Percentiles rank a stretch among this genome's conserved stretches.
Conservation (phyloP, 1,140 invertebrate genomes). For the Psilanteris sp. region DNA sequence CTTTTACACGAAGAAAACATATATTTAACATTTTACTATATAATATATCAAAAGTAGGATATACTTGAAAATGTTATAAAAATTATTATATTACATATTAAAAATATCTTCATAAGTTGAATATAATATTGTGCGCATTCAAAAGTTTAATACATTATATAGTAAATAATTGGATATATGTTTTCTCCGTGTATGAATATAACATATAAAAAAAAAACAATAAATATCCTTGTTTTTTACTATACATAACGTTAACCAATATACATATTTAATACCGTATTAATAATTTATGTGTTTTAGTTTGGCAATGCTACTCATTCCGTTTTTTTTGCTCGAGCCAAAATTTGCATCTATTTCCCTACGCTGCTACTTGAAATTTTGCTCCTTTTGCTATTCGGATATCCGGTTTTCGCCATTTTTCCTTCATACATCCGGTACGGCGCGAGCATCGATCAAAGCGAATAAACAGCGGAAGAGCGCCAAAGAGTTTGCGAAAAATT, state of each 20-base stretch:
- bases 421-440: slow-evolving; percentile 53
- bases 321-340: slow-evolving; percentile 30
- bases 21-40: too few species aligned
- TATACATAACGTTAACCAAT: slow-evolving; percentile 2
- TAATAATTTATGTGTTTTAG: slow-evolving; percentile 33
- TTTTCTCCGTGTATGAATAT: too few species aligned
- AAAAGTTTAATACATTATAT: too few species aligned
- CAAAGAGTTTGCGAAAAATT: slow-evolving; percentile 62
- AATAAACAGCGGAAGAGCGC: slow-evolving; percentile 59
- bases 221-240: too few species aligned
- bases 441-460: slow-evolving; percentile 50
- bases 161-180: too few species aligned
- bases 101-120: too few species aligned
- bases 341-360: slow-evolving; percentile 46
- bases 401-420: slow-evolving; percentile 64
- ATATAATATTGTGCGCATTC: too few species aligned
- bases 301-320: slow-evolving; percentile 42
- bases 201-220: too few species aligned
- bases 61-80: too few species aligned
- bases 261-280: background rate
- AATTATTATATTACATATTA: too few species aligned
- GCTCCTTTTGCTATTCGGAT: slow-evolving; percentile 52
- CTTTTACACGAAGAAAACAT: too few species aligned
- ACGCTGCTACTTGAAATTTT: slow-evolving; percentile 54
- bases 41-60: too few species aligned